Evolutionary conservation across 2,797 vertebrate species (phyloP).

Genomic region (Aphelocoma californica): DNA sequence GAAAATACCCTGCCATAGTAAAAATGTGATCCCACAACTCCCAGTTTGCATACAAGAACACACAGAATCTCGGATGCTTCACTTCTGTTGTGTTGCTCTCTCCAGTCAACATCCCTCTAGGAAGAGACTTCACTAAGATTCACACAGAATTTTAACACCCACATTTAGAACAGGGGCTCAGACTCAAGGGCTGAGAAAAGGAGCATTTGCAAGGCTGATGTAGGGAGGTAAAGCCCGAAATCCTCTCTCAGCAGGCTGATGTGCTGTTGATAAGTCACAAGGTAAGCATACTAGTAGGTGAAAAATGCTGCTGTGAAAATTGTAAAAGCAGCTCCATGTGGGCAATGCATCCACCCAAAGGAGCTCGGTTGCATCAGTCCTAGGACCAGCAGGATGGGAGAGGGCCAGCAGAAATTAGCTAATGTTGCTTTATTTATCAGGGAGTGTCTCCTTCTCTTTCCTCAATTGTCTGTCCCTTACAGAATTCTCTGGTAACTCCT

Average conservation of each 20-base stretch:
- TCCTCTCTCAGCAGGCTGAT: not conserved
- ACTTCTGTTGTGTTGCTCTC: not conserved
- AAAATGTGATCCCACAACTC: not conserved
- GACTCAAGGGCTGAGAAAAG: not conserved
- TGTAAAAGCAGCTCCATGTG: not conserved
- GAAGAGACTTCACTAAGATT: not conserved
- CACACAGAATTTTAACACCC: not conserved
- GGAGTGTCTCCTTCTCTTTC: not conserved
- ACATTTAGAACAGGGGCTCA: not conserved
- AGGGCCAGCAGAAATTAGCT: conserved; percentile 22
- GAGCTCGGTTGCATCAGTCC: conserved; percentile 25
- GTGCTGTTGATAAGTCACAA: conserved; percentile 55
- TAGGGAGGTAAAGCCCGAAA: not conserved
- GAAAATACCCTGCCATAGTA: not conserved
- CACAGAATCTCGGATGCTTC: not conserved
- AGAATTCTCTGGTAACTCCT: not conserved
- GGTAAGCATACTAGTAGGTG: conserved; percentile 9
- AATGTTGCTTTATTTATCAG: not conserved
- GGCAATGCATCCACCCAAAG: conserved; percentile 14
- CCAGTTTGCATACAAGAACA: not conserved
- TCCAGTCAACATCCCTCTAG: not conserved
- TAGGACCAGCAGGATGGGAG: conserved; percentile 25
- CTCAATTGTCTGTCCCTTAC: not conserved
- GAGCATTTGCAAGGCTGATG: conserved; percentile 2
- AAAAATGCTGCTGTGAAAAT: conserved; percentile 64